These are phyloP conservation scores for Gadopsis marmoratus DNA, from an alignment of 2,797 vertebrate genomes.

Conservation along the genomic window DNA sequence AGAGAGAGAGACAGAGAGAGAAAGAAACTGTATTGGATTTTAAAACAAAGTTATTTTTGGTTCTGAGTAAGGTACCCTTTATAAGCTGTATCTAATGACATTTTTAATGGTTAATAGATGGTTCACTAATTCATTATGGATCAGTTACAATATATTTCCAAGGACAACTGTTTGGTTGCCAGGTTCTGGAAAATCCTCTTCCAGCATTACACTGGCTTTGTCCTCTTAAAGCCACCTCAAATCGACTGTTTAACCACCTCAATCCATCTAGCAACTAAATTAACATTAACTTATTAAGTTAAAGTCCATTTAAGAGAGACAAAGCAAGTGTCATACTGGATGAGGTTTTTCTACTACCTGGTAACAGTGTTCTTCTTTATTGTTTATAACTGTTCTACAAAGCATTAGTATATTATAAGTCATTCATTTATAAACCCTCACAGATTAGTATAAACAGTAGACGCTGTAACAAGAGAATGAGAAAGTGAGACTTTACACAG, in stretches of 20 bases:
- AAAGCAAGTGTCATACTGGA: not conserved
- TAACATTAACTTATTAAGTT: no score
- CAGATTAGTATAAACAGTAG: not conserved
- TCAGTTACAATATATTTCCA: not conserved
- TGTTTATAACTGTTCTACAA: not conserved
- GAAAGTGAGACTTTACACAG: not conserved
- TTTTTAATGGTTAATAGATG: not conserved
- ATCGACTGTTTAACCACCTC: not conserved
- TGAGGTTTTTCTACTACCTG: not conserved
- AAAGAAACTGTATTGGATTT: not conserved
- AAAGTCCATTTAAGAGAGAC: not conserved
- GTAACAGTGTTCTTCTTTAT: not conserved
- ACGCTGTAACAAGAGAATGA: not conserved
- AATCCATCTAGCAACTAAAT: not conserved
- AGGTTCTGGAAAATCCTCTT: constrained; percentile 1
- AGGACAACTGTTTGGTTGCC: not conserved
- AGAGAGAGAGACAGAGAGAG: not conserved
- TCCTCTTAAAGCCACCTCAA: not conserved
- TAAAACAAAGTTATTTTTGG: not conserved
- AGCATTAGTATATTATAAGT: not conserved
- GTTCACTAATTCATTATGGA: not conserved
- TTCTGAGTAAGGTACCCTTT: not conserved
- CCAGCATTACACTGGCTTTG: not conserved
- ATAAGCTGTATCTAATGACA: not conserved
- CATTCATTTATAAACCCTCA: not conserved